phyloP scores from a whole-genome alignment of 1,140 invertebrate genomes.

The Musca domestica region DNA sequence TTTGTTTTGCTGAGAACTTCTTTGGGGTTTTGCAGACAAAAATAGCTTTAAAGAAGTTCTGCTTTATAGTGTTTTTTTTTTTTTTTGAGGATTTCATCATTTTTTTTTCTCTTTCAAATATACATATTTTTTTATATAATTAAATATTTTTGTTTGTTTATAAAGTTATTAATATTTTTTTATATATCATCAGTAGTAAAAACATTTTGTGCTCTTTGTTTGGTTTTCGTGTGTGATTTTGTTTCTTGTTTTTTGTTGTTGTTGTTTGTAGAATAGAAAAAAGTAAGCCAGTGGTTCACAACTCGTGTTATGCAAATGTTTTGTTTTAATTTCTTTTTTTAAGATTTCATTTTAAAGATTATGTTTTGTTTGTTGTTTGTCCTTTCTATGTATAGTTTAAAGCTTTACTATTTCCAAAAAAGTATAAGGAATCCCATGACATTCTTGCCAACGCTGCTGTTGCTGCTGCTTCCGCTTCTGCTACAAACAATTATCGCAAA shows the following conservation, averaged over 20 bases:
- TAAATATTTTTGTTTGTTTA: constrained; percentile 10
- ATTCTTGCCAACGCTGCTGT: neutral
- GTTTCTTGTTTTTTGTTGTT: too few relatives aligned
- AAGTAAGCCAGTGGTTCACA: constrained; percentile 21
- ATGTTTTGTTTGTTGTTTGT: neutral
- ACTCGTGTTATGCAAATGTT: constrained; percentile 15
- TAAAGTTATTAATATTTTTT: constrained; percentile 12
- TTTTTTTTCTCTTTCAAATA: neutral
- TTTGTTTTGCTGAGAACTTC: neutral
- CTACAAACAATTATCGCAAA: neutral
- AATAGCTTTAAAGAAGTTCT: neutral
- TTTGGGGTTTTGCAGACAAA: neutral
- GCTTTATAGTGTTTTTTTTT: neutral
- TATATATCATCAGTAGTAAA: neutral
- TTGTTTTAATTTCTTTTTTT: constrained; percentile 4
- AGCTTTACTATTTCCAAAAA: constrained; percentile 11
- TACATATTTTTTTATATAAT: neutral
- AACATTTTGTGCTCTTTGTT: too few relatives aligned
- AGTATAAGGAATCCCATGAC: neutral
- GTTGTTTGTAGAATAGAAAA: constrained; percentile 1
- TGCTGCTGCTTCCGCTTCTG: neutral
- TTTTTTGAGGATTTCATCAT: neutral
- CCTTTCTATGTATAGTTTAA: neutral
- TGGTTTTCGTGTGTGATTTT: too few relatives aligned
- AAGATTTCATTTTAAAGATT: neutral